These are phyloP conservation scores for Zoroaster sp. DNA, from an alignment of 53 echinoderm and acorn worm genomes.

Conservation along the genomic window DNA sequence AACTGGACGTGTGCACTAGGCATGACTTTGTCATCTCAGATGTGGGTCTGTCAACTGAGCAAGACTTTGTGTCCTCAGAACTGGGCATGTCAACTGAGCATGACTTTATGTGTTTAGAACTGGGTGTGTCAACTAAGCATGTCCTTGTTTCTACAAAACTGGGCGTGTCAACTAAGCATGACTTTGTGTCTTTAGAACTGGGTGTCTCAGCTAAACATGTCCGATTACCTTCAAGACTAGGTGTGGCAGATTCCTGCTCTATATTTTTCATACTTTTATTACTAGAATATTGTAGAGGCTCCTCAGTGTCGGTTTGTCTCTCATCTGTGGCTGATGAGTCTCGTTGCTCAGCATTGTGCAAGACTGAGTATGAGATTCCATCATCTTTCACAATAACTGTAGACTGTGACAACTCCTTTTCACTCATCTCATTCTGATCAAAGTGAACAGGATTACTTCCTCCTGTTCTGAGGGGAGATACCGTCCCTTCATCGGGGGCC, in stretches of 20 bases:
- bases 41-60: too few species aligned
- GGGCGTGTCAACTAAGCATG: background rate
- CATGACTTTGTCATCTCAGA: too few species aligned
- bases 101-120: too few species aligned
- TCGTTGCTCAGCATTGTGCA: background rate
- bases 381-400: background rate
- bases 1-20: background rate
- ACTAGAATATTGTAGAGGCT: background rate
- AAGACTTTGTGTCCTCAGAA: background rate
- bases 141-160: background rate
- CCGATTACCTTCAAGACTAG: background rate
- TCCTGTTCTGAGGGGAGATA: background rate
- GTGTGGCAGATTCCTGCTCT: background rate
- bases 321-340: background rate
- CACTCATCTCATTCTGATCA: background rate
- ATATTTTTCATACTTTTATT: background rate
- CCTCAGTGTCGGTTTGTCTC: background rate
- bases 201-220: background rate
- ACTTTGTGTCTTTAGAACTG: background rate
- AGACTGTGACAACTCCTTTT: background rate
- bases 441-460: background rate
- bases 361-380: background rate
- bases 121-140: background rate
- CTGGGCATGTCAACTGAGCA: too few species aligned
- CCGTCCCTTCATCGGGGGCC: background rate